Evolutionary conservation across 2,113 vertebrate genomes (phyloP), one percentile per base, ranked within the genome.

Genomic region (Microtus montanus): DNA sequence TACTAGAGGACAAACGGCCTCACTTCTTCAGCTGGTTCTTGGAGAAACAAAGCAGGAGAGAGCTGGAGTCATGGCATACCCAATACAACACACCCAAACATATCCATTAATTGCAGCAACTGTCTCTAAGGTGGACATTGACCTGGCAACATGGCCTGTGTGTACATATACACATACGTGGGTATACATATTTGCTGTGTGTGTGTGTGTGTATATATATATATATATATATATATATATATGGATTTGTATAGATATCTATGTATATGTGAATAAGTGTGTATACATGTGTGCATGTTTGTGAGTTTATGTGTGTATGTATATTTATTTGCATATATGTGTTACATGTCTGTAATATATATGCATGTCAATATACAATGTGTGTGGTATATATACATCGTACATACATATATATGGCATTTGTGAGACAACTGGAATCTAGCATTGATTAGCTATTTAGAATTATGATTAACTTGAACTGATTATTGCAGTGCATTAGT

Each of bases 391-490:
- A 28, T 38, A 71, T 30, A 35, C 44, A 68, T 61, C 47, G 8
- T 10, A 54, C 19, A 61, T 35, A 82, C 19, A 61, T 20, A 82
- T 11, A 82, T 70, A 17, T 20, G n/a, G 49, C 15, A 71, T 77
- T 38, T 78, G 83, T 82, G n/a, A 68, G 90, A 90, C 41, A 54
- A 85, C 0, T 35, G 14, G 7, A 79, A 84, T 61, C 74, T 82
- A 92, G 80, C 38, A 88, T 19, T 41, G n/a, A 63, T 22, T 70
- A 2, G 28, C 44, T 92, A 64, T 38, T 87, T 87, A 75, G 58
- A 90, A 80, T 44, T 75, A 54, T 77, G 63, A 79, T 10, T 93
- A 47, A 86, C 88, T 84, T 90, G 86, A 61, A 74, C 64, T 47
- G 15, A 78, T 33, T 49, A 9, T 5, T 54, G 5, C 26, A 52